These are phyloP conservation scores for Anser cygnoides DNA, from an alignment of 2,113 vertebrate species.

Conservation along the genomic window DNA sequence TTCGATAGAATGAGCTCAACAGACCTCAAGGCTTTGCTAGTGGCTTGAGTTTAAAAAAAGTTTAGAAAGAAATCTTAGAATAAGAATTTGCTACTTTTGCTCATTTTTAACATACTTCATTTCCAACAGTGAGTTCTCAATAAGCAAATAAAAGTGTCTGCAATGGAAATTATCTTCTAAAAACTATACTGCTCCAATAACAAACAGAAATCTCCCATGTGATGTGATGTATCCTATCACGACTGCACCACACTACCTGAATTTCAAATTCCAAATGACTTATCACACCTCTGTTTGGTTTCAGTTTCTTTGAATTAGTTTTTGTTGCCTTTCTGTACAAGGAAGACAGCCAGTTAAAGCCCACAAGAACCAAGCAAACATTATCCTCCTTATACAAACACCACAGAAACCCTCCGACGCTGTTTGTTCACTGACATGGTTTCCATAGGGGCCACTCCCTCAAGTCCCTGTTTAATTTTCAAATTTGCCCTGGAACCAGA, in stretches of 20 bases:
- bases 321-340: slow-evolving; percentile 12
- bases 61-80: not conserved
- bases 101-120: not conserved
- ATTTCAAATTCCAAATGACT: slow-evolving; percentile 25
- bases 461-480: slow-evolving; percentile 50
- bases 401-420: slow-evolving; percentile 39
- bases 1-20: not conserved
- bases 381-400: slow-evolving; percentile 55
- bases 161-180: not conserved
- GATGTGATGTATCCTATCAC: not conserved
- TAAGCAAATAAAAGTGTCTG: not conserved
- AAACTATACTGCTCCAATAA: not conserved
- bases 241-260: not conserved
- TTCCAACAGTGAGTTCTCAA: not conserved
- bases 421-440: slow-evolving; percentile 31
- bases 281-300: not conserved
- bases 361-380: slow-evolving; percentile 36
- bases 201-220: not conserved
- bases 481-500: slow-evolving; percentile 48
- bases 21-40: not conserved
- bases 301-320: slow-evolving; percentile 30
- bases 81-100: not conserved
- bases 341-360: slow-evolving; percentile 40
- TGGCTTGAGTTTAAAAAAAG: not conserved
- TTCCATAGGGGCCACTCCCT: slow-evolving; percentile 40